Percentiles rank a stretch among this genome's conserved stretches.
phyloP scores from a whole-genome alignment of 1,140 invertebrate genomes.

The Ostrea edulis region DNA sequence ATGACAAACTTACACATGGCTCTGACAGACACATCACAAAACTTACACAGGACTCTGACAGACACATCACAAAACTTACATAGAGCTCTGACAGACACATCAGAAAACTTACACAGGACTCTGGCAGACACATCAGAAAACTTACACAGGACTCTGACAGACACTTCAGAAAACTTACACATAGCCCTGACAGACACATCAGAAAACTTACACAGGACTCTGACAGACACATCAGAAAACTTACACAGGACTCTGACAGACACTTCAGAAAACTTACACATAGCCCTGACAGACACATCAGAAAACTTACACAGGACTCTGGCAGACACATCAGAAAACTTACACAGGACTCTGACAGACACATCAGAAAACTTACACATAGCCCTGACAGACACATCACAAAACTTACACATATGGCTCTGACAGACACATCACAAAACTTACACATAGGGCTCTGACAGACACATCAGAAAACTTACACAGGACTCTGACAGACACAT shows the following conservation, averaged over 20 bases:
- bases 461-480: not conserved
- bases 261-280: too few species aligned
- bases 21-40: not conserved
- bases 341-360: not conserved
- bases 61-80: too few species aligned
- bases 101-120: not conserved
- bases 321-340: not conserved
- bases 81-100: too few species aligned
- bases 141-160: too few species aligned
- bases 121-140: not conserved
- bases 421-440: not conserved
- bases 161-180: conserved; percentile 7
- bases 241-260: not conserved
- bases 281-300: too few species aligned
- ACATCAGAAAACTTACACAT: too few species aligned
- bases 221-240: too few species aligned
- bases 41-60: conserved; percentile 6
- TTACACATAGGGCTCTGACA: conserved; percentile 3
- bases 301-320: conserved; percentile 6
- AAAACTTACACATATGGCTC: conserved; percentile 23
- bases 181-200: not conserved
- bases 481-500: not conserved
- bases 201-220: too few species aligned
- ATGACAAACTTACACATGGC: conserved; percentile 6
- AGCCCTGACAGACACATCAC: too few species aligned